Base-by-base conservation (phyloP, 2,888 invertebrate species). In the Gymnosoma rotundatum region DNA sequence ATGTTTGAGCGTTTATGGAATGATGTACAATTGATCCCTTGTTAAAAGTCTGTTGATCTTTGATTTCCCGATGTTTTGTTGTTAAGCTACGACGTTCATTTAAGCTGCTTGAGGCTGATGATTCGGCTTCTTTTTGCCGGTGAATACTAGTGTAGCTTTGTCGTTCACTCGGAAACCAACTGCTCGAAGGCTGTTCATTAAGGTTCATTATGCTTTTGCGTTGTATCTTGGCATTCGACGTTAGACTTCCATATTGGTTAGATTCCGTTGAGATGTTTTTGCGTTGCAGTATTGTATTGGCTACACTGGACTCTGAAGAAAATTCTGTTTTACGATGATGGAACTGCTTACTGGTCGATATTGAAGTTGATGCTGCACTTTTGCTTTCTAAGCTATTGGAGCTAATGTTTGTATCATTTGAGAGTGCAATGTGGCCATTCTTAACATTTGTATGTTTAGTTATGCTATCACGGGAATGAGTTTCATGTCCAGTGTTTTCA, bases 71-170 rank as follows among this genome's bases (percentile, higher is more conserved):
- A 78, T 89, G 52, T 69, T 81, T 64, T 9, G 88, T 86, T 8
- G 88, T 88, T 72, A 89, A 86, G 45, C 87, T 87, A 38, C 88
- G 88, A 0, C 89, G 85, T 38, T 85, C 85, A 52, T 67, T 72
- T 32, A 80, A 2, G 36, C 48, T 70, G 61, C 48, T 66, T 1
- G 70, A 60, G 8, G 56, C 56, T 14, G 76, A 83, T 6, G 81
- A 75, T 10, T 87, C 94, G 0, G 93, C 91, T 75, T 95, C 95
- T 69, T 94, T 93, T 67, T 95, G 96, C 38, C 96, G 94, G 90
- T 97, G 96, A 90, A 97, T 94, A 2, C 96, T 95, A 88, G 96
- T 97, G 56, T 96, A 94, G 89, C 96, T 97, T 87, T 95, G 95
- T 82, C 97, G 93, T 86, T 97, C 96, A 12, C 93, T 94, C 87